Base-by-base conservation (phyloP, 2,113 vertebrate species). In the Poicephalus meyeri region DNA sequence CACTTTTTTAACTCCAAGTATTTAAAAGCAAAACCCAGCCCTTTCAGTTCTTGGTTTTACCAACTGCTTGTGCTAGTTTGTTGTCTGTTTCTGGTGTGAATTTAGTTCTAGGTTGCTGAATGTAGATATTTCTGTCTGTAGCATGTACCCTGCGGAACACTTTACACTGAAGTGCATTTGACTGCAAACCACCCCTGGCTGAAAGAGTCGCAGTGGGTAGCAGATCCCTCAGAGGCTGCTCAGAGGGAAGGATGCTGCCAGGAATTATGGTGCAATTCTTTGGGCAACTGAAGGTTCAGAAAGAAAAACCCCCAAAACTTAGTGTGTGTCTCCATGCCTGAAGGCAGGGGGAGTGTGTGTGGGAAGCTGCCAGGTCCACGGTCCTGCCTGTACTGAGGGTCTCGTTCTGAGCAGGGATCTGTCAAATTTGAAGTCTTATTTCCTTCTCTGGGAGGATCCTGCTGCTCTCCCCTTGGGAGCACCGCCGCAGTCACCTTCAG, bases 11-110 rank as follows among this genome's bases (percentile, higher is more conserved):
- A 96, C 93, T 95, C 78, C 4, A 50, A 50, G 39, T 97, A 93
- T 97, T 98, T 96, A 92, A 97, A 96, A 80, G n/a, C 33, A 85
- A 94, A 94, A 24, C 60, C 65, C 73, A 58, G 26, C 78, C 63
- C 89, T 95, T 92, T 95, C 94, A 71, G 64, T 97, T 93, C 91
- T 97, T 95, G 88, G 37, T 97, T 97, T 96, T 61, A 55, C 95
- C 94, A 93, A 24, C 92, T 91, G 93, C 90, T 91, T 72, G 86
- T 94, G 86, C 68, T 94, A 18, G 58, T 73, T 95, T 11, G 72
- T 61, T 37, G 81, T 93, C 72, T 81, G 85, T 82, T 91, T 68
- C 80, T 95, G 89, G 35, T 81, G 93, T 95, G 95, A 68, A 28
- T 96, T 96, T 96, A 98, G 92, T 95, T 94, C 55, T 96, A 69